Evolutionary conservation across 2,113 vertebrate genomes (phyloP).

Genomic region (Tympanuchus pallidicinctus): DNA sequence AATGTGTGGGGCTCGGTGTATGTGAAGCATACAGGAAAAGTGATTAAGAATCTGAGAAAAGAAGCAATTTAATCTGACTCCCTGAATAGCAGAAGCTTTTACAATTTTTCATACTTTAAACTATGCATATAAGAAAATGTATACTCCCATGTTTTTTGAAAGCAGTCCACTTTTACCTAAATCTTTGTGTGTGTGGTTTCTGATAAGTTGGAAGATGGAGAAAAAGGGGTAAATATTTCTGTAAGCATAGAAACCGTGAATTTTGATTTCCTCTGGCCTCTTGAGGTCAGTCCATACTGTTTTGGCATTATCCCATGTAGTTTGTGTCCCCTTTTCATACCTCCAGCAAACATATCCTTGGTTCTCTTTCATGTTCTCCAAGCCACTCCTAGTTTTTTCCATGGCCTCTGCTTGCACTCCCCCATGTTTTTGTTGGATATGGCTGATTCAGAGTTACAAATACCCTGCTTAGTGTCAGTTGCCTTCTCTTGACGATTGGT

Average conservation of each 20-base stretch:
- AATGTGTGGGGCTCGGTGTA: background rate
- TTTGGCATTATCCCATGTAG: background rate
- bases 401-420: background rate
- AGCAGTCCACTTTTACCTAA: background rate
- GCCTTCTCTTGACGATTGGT: background rate
- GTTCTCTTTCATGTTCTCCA: background rate
- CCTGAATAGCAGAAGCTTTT: background rate
- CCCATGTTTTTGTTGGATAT: background rate
- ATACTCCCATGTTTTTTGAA: background rate
- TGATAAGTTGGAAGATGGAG: background rate
- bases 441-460: background rate
- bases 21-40: background rate
- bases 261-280: background rate
- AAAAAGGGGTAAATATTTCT: background rate
- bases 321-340: background rate
- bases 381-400: background rate
- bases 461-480: background rate
- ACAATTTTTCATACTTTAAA: background rate
- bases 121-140: background rate
- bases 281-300: background rate
- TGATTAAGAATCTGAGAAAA: background rate
- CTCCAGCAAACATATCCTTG: background rate
- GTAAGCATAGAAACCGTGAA: background rate
- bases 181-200: background rate
- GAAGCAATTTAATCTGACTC: background rate